phyloP scores from a whole-genome alignment of 2,888 invertebrate genomes.

The Dasysyrphus albostriatus region DNA sequence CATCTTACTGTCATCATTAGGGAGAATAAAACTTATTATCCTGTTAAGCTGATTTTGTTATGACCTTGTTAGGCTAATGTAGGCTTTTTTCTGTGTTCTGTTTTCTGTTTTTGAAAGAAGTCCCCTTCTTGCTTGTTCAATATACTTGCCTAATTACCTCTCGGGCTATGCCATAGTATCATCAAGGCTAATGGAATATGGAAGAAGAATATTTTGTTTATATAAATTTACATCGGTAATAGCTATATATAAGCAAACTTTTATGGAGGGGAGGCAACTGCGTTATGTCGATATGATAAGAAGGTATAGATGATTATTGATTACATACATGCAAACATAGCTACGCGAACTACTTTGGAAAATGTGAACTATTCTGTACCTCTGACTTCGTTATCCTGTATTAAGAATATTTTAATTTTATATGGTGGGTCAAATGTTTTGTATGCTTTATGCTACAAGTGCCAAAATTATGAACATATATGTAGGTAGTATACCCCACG shows the following conservation, averaged over 20 bases:
- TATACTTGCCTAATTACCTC: conserved; percentile 49
- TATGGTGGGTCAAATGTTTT: too few relatives aligned
- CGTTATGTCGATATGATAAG: too few relatives aligned
- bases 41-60: conserved; percentile 66
- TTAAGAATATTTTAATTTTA: too few relatives aligned
- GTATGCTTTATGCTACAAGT: too few relatives aligned
- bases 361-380: too few relatives aligned
- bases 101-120: conserved; percentile 42
- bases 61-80: conserved; percentile 46
- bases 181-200: conserved; percentile 18
- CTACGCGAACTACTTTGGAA: too few relatives aligned
- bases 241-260: conserved; percentile 29
- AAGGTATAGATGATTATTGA: too few relatives aligned
- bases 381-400: too few relatives aligned
- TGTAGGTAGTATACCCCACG: too few relatives aligned
- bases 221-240: conserved; percentile 39
- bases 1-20: conserved; percentile 1
- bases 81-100: not conserved
- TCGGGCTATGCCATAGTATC: conserved; percentile 5
- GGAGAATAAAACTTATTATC: conserved; percentile 61
- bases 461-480: too few relatives aligned
- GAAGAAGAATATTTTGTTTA: not conserved
- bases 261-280: not conserved
- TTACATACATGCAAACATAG: too few relatives aligned
- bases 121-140: conserved; percentile 34